phyloP scores from a whole-genome alignment of 2,797 vertebrate genomes.

The Pangasius macronema region DNA sequence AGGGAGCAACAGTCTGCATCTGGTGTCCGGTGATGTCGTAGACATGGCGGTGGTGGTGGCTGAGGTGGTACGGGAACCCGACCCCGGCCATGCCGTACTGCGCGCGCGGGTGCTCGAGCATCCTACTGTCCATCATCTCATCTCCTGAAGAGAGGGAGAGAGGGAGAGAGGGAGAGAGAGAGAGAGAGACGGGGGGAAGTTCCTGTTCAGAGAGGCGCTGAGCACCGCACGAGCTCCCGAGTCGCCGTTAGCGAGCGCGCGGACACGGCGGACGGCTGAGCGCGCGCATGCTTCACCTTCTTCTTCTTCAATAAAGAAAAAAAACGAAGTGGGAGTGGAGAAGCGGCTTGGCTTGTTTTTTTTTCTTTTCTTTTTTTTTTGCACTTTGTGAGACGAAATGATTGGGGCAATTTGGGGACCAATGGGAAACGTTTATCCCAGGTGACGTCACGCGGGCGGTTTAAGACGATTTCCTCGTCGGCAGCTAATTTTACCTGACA shows the following conservation, averaged over 20 bases:
- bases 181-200: not conserved
- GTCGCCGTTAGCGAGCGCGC: constrained; percentile 20
- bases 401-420: constrained; percentile 82
- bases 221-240: not conserved
- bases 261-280: constrained; percentile 27
- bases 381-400: constrained; percentile 81
- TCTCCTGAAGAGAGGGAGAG: constrained; percentile 26
- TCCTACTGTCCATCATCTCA: constrained; percentile 93
- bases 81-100: constrained; percentile 96
- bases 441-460: constrained; percentile 91
- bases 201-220: not conserved
- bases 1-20: constrained; percentile 89
- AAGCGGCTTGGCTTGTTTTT: constrained; percentile 68
- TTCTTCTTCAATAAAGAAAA: constrained; percentile 15
- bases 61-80: constrained; percentile 92
- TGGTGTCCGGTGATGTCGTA: constrained; percentile 93
- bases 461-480: constrained; percentile 82
- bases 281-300: constrained; percentile 49
- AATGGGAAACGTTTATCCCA: constrained; percentile 91
- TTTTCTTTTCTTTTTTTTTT: constrained; percentile 65
- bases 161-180: not conserved
- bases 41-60: constrained; percentile 88
- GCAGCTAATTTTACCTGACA: constrained; percentile 94
- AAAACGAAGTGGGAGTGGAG: constrained; percentile 39
- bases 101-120: constrained; percentile 96